Conservation (phyloP, 1,140 invertebrate species). For the Bilobella aurantiaca region DNA sequence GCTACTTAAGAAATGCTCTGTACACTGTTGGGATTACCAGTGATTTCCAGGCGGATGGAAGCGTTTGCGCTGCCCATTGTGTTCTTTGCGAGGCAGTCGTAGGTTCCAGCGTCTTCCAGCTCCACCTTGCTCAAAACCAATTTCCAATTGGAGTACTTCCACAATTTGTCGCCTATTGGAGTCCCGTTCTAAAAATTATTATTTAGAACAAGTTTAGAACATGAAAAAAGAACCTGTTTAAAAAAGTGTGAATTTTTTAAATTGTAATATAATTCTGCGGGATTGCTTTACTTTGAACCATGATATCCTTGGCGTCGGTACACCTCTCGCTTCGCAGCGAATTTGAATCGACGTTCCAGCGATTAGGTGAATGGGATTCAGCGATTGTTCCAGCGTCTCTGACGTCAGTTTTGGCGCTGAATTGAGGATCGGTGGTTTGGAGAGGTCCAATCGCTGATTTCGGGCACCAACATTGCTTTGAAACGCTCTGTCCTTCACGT, state of each 20-base stretch:
- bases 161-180: slow-evolving; percentile 26
- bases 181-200: slow-evolving; percentile 28
- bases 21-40: slow-evolving; percentile 27
- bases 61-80: slow-evolving; percentile 26
- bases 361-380: slow-evolving; percentile 25
- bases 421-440: not conserved
- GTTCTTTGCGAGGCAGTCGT: slow-evolving; percentile 31
- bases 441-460: not conserved
- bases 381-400: slow-evolving; percentile 25
- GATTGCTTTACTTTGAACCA: slow-evolving; percentile 29
- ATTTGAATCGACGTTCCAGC: slow-evolving; percentile 31
- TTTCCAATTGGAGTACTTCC: slow-evolving; percentile 26
- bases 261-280: too few relatives aligned
- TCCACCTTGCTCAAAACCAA: slow-evolving; percentile 24
- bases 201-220: too few relatives aligned
- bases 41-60: slow-evolving; percentile 25
- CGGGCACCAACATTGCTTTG: not conserved
- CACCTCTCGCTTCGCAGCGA: slow-evolving; percentile 27
- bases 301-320: slow-evolving; percentile 25
- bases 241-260: too few relatives aligned
- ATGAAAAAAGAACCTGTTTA: too few relatives aligned
- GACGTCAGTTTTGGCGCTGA: slow-evolving; percentile 21
- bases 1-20: too few relatives aligned
- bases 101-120: slow-evolving; percentile 31
- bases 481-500: not conserved